Conservation (phyloP, 2,113 vertebrate species). For the Grantiella picta region DNA sequence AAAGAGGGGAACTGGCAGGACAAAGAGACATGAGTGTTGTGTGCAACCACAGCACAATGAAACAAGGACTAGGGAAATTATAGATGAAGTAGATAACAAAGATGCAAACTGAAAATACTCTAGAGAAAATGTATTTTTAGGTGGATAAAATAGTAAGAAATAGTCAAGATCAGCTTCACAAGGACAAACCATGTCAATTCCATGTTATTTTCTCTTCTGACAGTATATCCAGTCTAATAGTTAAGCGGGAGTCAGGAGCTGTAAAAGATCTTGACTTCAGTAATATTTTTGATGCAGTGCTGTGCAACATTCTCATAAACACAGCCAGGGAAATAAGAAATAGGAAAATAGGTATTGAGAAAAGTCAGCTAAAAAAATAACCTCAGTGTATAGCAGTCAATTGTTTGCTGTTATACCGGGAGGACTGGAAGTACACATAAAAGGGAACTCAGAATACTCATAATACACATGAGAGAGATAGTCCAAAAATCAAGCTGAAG, state of each 20-base stretch:
- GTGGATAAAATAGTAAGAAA: not conserved
- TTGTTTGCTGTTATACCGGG: not conserved
- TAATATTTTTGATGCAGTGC: not conserved
- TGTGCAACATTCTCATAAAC: not conserved
- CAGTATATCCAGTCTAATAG: not conserved
- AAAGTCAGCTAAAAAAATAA: not conserved
- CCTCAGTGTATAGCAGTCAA: not conserved
- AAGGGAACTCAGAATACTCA: not conserved
- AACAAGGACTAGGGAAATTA: not conserved
- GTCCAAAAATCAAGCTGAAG: not conserved
- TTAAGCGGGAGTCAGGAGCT: not conserved
- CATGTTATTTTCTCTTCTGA: not conserved
- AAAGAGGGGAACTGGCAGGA: not conserved
- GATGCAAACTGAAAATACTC: not conserved
- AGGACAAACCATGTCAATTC: not conserved
- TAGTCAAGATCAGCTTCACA: not conserved
- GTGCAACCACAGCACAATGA: not conserved
- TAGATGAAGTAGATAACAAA: not conserved
- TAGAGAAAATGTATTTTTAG: not conserved
- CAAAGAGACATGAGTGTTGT: not conserved
- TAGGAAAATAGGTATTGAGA: not conserved
- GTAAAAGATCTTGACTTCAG: not conserved
- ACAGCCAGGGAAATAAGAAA: not conserved
- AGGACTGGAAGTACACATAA: not conserved
- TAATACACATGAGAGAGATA: not conserved